Evolutionary conservation across 2,888 invertebrate genomes (phyloP).

Genomic region (Seira sanloemensis): DNA sequence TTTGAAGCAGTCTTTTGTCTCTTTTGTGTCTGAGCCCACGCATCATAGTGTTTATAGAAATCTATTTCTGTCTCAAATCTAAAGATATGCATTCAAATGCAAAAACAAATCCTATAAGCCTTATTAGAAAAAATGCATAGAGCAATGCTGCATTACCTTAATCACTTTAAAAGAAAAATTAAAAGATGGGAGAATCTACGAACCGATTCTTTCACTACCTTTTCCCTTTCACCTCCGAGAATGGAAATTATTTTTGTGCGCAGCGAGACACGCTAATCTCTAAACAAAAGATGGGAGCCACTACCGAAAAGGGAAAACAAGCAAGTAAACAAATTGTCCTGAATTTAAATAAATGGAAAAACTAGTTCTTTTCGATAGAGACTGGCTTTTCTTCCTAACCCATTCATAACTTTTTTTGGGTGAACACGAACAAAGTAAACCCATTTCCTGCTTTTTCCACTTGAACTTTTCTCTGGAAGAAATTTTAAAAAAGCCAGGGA

Average conservation of each 20-base stretch:
- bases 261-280: not conserved
- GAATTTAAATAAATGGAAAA: conserved; percentile 32
- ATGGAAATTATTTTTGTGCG: not conserved
- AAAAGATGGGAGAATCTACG: not conserved
- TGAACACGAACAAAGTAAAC: not conserved
- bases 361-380: not conserved
- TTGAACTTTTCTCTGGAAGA: not conserved
- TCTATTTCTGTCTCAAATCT: too few relatives aligned
- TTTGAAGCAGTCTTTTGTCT: too few relatives aligned
- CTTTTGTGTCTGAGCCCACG: too few relatives aligned
- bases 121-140: not conserved
- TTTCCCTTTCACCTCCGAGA: not conserved
- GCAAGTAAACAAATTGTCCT: conserved; percentile 40
- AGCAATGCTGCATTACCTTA: not conserved
- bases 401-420: not conserved
- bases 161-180: not conserved
- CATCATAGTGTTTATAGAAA: too few relatives aligned
- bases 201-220: not conserved
- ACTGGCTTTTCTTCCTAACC: not conserved
- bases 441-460: not conserved
- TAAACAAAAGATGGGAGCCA: not conserved
- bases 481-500: too few relatives aligned
- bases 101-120: not conserved
- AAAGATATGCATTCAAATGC: not conserved
- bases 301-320: not conserved